Conservation (phyloP, 2,888 invertebrate genomes). For the Limnephilus lunatus region DNA sequence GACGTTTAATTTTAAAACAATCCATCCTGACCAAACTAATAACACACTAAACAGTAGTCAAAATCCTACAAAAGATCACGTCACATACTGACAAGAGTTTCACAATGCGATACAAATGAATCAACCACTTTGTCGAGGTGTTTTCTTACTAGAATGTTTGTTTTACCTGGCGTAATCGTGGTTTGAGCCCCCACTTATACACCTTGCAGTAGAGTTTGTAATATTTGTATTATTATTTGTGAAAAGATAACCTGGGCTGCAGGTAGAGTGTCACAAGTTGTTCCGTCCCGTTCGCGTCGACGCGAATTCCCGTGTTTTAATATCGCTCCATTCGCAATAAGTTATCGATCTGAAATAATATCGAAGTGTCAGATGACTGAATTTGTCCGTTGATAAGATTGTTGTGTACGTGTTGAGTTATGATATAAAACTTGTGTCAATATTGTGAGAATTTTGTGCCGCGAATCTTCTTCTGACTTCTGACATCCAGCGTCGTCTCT, state of each 20-base stretch:
- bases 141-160: neutral
- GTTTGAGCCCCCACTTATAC: conserved; percentile 3
- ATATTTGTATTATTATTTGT: conserved; percentile 31
- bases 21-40: neutral
- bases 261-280: neutral
- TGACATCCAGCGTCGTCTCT: conserved; percentile 4
- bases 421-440: conserved; percentile 40
- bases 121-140: neutral
- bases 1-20: conserved; percentile 43
- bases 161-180: neutral
- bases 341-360: conserved; percentile 2
- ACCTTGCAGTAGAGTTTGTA: neutral
- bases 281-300: neutral
- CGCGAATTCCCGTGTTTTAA: neutral
- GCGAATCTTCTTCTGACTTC: neutral
- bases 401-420: conserved; percentile 29
- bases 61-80: neutral
- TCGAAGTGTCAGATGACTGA: neutral
- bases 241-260: conserved; percentile 20
- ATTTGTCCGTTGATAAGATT: neutral
- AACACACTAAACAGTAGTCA: neutral
- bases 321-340: neutral
- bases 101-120: neutral
- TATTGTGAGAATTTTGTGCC: conserved; percentile 41
- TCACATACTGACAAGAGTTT: neutral